These are phyloP conservation scores for Amphilophus citrinellus DNA, from an alignment of 2,113 vertebrate species.

Conservation along the genomic window DNA sequence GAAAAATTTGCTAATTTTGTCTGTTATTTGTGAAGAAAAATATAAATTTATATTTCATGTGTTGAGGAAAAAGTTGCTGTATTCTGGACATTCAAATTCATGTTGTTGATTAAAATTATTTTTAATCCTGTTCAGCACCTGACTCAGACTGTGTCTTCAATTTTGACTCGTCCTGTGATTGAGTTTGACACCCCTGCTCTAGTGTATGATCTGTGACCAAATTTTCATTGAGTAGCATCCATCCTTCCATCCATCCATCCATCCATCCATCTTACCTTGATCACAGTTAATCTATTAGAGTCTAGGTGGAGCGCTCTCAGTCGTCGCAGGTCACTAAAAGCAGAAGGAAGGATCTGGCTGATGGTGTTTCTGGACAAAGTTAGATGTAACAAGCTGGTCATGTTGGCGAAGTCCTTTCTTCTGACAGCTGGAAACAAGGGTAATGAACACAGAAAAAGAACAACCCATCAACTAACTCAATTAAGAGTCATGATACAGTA, in stretches of 20 bases:
- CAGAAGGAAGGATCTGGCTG: conserved; percentile 91
- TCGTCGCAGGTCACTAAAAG: conserved; percentile 90
- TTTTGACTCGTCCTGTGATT: no score
- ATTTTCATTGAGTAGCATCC: background rate
- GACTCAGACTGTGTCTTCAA: no score
- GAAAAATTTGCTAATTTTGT: no score
- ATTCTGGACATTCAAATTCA: no score
- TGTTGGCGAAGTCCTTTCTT: conserved; percentile 91
- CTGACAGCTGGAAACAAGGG: conserved; percentile 75
- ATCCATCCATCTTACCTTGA: conserved; percentile 64
- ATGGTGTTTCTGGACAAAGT: conserved; percentile 93
- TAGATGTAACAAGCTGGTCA: conserved; percentile 92
- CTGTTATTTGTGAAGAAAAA: no score
- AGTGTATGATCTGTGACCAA: background rate
- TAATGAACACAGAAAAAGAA: conserved; percentile 12
- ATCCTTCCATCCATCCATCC: background rate
- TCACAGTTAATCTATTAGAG: conserved; percentile 89
- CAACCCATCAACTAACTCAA: background rate
- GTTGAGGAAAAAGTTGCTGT: no score
- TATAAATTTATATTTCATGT: no score
- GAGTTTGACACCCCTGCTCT: no score
- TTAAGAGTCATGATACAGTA: background rate
- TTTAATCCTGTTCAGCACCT: no score
- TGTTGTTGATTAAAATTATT: no score
- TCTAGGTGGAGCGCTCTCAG: conserved; percentile 93